Evolutionary conservation across 2,113 vertebrate genomes (phyloP).

Genomic region (Perca schrenkii): DNA sequence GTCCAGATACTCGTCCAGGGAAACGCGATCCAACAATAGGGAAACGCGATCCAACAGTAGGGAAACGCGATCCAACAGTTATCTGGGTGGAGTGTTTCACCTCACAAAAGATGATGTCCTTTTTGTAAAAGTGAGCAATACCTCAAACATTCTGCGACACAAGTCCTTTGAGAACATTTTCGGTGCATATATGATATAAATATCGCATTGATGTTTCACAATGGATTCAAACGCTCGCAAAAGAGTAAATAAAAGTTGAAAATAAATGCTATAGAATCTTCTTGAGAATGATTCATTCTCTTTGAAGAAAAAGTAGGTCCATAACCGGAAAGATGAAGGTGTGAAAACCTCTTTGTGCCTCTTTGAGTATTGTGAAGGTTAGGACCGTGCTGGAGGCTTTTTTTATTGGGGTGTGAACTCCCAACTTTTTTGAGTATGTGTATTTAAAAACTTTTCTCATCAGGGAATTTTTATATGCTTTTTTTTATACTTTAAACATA

Average conservation of each 20-base stretch:
- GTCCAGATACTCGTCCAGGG: constrained; percentile 38
- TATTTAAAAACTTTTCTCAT: background rate
- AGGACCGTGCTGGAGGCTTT: background rate
- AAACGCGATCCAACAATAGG: constrained; percentile 71
- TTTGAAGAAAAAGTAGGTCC: background rate
- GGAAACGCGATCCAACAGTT: constrained; percentile 80
- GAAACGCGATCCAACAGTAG: too few species aligned
- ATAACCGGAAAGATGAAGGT: background rate
- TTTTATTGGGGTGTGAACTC: background rate
- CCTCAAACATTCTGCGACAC: constrained; percentile 44
- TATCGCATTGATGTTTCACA: background rate
- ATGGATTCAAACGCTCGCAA: background rate
- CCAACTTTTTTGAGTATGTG: background rate
- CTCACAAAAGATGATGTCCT: constrained; percentile 79
- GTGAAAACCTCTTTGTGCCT: background rate
- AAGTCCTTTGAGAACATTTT: constrained; percentile 81
- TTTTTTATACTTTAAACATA: background rate
- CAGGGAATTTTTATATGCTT: constrained; percentile 3
- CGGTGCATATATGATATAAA: constrained; percentile 88
- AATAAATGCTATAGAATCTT: background rate
- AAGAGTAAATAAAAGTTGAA: background rate
- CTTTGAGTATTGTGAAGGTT: background rate
- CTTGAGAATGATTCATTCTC: background rate
- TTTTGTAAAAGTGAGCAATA: constrained; percentile 78
- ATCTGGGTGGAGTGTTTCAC: constrained; percentile 85